These are phyloP conservation scores for Cynocephalus volans DNA, from an alignment of 2,113 vertebrate species.

Conservation along the genomic window DNA sequence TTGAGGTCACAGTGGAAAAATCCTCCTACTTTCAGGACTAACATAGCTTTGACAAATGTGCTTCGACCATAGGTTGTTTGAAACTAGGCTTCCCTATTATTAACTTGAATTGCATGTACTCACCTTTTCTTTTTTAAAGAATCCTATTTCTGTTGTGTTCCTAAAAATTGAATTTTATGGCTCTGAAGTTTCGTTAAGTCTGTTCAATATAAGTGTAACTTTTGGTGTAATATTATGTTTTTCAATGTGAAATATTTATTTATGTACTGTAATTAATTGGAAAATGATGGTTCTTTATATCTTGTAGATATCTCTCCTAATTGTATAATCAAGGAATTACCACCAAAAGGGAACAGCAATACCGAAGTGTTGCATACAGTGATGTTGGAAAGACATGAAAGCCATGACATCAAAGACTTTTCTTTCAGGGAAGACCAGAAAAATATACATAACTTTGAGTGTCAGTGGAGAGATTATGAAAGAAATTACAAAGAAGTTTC, in stretches of 20 bases:
- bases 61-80: background rate
- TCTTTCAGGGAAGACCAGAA: background rate
- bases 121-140: background rate
- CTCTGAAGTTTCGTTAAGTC: background rate
- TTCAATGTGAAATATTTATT: background rate
- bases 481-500: background rate
- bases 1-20: background rate
- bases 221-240: background rate
- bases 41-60: background rate
- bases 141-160: background rate
- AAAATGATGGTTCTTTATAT: background rate
- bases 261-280: background rate
- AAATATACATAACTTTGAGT: background rate
- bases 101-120: background rate
- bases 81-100: background rate
- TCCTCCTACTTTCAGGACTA: background rate
- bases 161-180: background rate
- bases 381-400: background rate
- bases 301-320: slow-evolving; percentile 3
- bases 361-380: background rate
- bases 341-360: background rate
- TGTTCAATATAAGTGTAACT: background rate
- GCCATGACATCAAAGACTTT: background rate
- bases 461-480: background rate
- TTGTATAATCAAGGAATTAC: background rate